phyloP scores from a whole-genome alignment of 2,888 invertebrate genomes.

The Mamestra brassicae region DNA sequence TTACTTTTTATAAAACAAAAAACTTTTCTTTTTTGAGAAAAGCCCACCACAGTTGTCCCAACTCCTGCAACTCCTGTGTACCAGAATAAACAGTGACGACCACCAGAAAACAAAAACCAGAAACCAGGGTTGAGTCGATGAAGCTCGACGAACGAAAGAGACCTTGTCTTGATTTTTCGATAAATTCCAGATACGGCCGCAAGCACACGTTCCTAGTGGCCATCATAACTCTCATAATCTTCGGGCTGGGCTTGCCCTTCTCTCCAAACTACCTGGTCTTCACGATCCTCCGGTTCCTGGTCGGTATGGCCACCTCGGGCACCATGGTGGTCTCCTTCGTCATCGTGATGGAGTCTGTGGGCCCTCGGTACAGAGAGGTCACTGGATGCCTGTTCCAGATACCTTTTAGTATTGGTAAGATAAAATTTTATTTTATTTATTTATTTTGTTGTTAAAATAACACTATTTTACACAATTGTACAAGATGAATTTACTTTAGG shows the following conservation, averaged over 20 bases:
- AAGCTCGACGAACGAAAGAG: no score
- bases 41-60: no score
- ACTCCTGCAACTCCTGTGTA: no score
- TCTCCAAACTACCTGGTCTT: slow-evolving; percentile 92
- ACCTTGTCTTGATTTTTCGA: slow-evolving; percentile 12
- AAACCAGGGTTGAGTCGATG: no score
- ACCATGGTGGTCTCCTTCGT: slow-evolving; percentile 95
- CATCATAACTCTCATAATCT: slow-evolving; percentile 92
- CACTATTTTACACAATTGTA: no score
- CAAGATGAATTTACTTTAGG: no score
- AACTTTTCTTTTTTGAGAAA: no score
- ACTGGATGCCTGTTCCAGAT: slow-evolving; percentile 92
- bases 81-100: no score
- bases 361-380: slow-evolving; percentile 88
- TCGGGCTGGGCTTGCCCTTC: slow-evolving; percentile 93
- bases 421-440: not conserved
- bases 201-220: slow-evolving; percentile 93
- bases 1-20: no score
- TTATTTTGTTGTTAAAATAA: no score
- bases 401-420: slow-evolving; percentile 91
- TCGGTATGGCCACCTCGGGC: slow-evolving; percentile 94
- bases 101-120: no score
- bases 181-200: slow-evolving; percentile 92
- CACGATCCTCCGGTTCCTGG: slow-evolving; percentile 92
- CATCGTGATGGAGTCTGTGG: slow-evolving; percentile 92